A percentile compares a stretch with the other conserved stretches of the same genome.
Conservation (phyloP, 2,113 vertebrate genomes). For the Chiloscyllium plagiosum region DNA sequence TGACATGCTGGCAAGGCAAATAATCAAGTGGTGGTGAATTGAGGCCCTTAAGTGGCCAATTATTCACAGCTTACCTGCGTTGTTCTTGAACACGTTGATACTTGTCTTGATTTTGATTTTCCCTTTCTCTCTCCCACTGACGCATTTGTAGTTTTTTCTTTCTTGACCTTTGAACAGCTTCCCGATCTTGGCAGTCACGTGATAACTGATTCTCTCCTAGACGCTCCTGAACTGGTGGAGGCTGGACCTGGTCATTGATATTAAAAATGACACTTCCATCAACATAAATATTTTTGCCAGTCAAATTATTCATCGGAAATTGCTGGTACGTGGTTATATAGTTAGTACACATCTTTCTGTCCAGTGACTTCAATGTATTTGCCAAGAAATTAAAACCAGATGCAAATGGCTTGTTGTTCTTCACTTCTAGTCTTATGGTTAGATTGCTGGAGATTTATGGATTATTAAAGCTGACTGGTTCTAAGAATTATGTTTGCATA, state of each 20-base stretch:
- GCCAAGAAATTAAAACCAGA: neutral
- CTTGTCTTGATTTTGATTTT: constrained; percentile 39
- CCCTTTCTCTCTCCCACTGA: constrained; percentile 40
- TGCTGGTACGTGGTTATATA: neutral
- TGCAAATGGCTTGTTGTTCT: neutral
- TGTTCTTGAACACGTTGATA: neutral
- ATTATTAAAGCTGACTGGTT: neutral
- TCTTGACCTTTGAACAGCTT: constrained; percentile 38
- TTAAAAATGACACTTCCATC: neutral
- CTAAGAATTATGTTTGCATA: neutral
- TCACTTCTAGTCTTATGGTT: neutral
- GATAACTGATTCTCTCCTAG: constrained; percentile 25
- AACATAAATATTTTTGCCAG: neutral
- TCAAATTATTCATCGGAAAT: neutral
- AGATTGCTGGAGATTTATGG: neutral
- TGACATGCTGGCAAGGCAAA: no score
- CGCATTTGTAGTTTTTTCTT: constrained; percentile 38
- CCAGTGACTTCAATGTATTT: neutral
- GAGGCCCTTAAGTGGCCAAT: no score
- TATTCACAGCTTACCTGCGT: neutral
- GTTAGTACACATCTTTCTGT: neutral
- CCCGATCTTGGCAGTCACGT: constrained; percentile 3
- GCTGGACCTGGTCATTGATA: neutral
- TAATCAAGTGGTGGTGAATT: no score
- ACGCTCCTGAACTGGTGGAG: constrained; percentile 36